Conservation (phyloP, 1,140 invertebrate species). For the Bombus waltoni region DNA sequence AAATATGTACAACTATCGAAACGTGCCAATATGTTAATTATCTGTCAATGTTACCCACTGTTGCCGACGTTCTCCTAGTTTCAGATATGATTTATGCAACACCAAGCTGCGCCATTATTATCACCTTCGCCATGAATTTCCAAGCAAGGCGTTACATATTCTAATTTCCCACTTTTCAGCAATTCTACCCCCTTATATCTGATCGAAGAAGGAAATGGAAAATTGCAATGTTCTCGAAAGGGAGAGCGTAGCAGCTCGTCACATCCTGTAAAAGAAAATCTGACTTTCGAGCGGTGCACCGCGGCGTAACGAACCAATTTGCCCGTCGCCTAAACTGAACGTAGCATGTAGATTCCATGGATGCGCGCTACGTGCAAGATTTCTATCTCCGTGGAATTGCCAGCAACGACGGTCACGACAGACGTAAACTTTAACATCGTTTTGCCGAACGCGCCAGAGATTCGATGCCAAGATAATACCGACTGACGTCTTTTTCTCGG, state of each 20-base stretch:
- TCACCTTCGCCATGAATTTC: not conserved
- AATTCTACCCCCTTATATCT: not conserved
- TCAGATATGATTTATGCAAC: not conserved
- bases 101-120: not conserved
- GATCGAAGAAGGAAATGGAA: not conserved
- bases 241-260: constrained; percentile 51
- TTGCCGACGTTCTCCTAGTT: not conserved
- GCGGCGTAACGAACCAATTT: constrained; percentile 62
- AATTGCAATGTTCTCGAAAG: not conserved
- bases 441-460: not conserved
- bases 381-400: constrained; percentile 47
- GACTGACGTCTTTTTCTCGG: not conserved
- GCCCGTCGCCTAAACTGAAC: constrained; percentile 16
- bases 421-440: not conserved
- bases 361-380: constrained; percentile 20
- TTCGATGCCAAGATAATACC: not conserved
- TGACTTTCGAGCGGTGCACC: constrained; percentile 26
- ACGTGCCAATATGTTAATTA: not conserved
- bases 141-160: no score
- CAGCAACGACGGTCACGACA: constrained; percentile 37
- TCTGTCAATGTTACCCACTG: not conserved
- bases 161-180: not conserved
- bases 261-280: constrained; percentile 63
- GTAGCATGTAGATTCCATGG: constrained; percentile 1
- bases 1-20: no score